A percentile compares a stretch with the other conserved stretches of the same genome.
These are phyloP conservation scores for Hydrochoerus hydrochaeris DNA, from an alignment of 2,113 vertebrate species.

Conservation along the genomic window DNA sequence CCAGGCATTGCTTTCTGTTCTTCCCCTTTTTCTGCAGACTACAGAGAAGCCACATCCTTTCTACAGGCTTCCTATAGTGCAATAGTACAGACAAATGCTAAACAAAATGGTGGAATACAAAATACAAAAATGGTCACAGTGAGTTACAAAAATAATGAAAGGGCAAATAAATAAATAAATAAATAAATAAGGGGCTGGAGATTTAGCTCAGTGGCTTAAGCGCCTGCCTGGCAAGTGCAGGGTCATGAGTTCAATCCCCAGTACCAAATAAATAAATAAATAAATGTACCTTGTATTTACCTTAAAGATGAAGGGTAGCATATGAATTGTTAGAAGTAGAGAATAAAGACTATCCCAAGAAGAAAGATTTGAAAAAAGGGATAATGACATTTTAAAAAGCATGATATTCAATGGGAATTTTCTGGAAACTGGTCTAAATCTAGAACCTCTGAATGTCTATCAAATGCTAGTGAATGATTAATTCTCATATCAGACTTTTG, in stretches of 20 bases:
- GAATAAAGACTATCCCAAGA: not conserved
- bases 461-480: not conserved
- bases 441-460: not conserved
- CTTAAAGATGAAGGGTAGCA: not conserved
- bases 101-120: not conserved
- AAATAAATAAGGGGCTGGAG: no score
- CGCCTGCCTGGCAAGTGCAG: no score
- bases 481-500: not conserved
- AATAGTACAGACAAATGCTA: not conserved
- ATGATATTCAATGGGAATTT: not conserved
- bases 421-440: not conserved
- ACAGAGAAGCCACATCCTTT: not conserved
- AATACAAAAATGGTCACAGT: not conserved
- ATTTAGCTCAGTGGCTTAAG: no score
- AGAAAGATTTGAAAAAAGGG: not conserved
- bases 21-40: not conserved
- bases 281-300: not conserved
- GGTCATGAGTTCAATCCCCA: no score
- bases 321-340: not conserved
- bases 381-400: not conserved
- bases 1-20: not conserved
- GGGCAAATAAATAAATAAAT: no score
- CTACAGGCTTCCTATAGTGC: not conserved
- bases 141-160: not conserved
- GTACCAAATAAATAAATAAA: no score